phyloP scores from a whole-genome alignment of 92 coral and sea anemone genomes.

The Porites divaricata region DNA sequence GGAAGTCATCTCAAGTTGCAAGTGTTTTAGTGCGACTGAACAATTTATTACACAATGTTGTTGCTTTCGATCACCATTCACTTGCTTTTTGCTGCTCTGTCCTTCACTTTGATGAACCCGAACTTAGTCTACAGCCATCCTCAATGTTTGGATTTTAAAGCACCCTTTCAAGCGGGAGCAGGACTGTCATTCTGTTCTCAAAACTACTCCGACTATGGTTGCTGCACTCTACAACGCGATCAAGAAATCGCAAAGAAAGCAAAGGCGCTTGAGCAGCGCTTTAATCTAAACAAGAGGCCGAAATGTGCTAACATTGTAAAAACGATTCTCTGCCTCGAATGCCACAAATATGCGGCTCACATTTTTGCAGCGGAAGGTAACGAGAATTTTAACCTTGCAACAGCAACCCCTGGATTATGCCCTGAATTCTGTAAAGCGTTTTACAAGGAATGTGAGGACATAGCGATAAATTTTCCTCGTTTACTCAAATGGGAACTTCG shows the following conservation, averaged over 20 bases:
- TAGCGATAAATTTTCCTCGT: constrained; percentile 49
- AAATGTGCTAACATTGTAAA: constrained; percentile 70
- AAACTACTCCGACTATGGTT: constrained; percentile 76
- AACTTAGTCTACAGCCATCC: constrained; percentile 67
- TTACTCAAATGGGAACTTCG: constrained; percentile 63
- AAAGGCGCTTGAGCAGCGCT: constrained; percentile 35
- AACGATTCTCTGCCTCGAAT: constrained; percentile 81
- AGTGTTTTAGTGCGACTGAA: neutral
- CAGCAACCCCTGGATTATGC: constrained; percentile 92
- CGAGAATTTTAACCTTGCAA: constrained; percentile 54
- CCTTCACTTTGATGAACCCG: neutral
- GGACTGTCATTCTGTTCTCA: constrained; percentile 69
- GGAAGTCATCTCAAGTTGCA: too few species aligned
- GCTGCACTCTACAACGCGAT: constrained; percentile 79
- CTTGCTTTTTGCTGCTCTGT: neutral
- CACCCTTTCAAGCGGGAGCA: constrained; percentile 77
- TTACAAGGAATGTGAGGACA: constrained; percentile 61
- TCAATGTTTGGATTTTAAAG: constrained; percentile 88
- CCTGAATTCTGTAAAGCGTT: constrained; percentile 58
- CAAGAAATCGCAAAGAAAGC: constrained; percentile 44
- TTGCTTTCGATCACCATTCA: neutral
- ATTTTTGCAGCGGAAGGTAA: constrained; percentile 90
- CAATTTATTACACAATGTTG: neutral
- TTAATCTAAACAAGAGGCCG: constrained; percentile 49
- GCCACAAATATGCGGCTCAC: constrained; percentile 95